Evolutionary conservation across 2,113 vertebrate species (phyloP).

Genomic region (Sminthopsis crassicaudata): DNA sequence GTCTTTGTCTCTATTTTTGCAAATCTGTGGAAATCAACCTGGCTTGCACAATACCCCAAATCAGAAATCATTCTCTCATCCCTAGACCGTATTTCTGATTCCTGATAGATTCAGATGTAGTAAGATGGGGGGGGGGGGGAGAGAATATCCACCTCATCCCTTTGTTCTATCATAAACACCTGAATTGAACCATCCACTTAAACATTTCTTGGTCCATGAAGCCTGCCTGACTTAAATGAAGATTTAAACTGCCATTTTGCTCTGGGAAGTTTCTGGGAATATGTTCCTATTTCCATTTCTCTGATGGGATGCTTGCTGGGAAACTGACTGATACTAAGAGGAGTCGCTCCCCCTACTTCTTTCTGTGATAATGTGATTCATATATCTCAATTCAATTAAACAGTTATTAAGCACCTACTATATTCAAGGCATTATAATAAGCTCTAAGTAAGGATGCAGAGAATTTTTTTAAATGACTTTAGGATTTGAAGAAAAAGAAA

Average conservation of each 20-base stretch:
- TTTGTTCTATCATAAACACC: neutral
- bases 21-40: neutral
- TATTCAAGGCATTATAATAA: neutral
- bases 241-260: too few relatives aligned
- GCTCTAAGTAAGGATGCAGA: neutral
- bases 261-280: neutral
- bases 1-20: neutral
- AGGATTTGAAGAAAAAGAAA: too few relatives aligned
- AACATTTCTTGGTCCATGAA: neutral
- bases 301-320: neutral
- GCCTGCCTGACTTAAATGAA: neutral
- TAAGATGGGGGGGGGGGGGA: neutral
- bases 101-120: too few relatives aligned
- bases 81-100: too few relatives aligned
- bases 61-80: neutral
- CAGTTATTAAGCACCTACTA: neutral
- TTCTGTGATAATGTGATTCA: neutral
- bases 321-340: neutral
- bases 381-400: neutral
- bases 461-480: neutral
- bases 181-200: neutral
- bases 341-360: neutral
- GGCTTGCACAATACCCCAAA: neutral
- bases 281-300: neutral
- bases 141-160: neutral